phyloP scores from a whole-genome alignment of 2,113 vertebrate genomes.

The Seriola dumerili region DNA sequence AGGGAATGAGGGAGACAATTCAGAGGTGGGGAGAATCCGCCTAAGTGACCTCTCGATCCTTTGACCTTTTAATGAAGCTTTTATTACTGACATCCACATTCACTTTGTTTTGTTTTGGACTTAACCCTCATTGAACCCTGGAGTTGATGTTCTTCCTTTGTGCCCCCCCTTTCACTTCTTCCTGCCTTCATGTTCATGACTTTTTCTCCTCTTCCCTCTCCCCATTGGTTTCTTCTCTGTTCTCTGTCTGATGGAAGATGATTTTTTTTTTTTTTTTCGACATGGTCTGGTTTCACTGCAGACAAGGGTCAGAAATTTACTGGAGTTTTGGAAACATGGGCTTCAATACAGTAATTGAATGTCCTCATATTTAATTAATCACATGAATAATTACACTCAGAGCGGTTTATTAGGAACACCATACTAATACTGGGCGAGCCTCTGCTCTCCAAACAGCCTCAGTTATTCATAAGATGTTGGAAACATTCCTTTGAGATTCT shows the following conservation, averaged over 20 bases:
- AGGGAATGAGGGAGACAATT: conserved; percentile 69
- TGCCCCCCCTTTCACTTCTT: conserved; percentile 3
- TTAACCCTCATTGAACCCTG: conserved; percentile 67
- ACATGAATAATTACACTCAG: neutral
- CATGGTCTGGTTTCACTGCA: neutral
- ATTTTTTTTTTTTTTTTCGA: neutral
- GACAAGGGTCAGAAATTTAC: neutral
- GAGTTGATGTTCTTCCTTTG: conserved; percentile 7
- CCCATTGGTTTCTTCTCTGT: conserved; percentile 3
- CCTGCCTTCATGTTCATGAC: neutral
- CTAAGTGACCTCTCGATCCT: conserved; percentile 73
- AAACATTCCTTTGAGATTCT: no score
- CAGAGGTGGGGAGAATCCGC: conserved; percentile 72
- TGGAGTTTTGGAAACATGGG: neutral
- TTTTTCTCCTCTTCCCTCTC: conserved; percentile 16
- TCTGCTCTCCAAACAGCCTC: neutral
- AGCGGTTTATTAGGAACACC: neutral
- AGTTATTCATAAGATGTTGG: no score
- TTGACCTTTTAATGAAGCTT: conserved; percentile 79
- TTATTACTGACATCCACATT: conserved; percentile 73
- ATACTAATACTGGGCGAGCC: neutral
- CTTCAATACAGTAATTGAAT: neutral
- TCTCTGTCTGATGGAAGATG: neutral
- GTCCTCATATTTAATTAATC: neutral
- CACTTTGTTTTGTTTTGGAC: conserved; percentile 65